Conservation (phyloP, 2,797 vertebrate species). For the Myotis daubentonii region DNA sequence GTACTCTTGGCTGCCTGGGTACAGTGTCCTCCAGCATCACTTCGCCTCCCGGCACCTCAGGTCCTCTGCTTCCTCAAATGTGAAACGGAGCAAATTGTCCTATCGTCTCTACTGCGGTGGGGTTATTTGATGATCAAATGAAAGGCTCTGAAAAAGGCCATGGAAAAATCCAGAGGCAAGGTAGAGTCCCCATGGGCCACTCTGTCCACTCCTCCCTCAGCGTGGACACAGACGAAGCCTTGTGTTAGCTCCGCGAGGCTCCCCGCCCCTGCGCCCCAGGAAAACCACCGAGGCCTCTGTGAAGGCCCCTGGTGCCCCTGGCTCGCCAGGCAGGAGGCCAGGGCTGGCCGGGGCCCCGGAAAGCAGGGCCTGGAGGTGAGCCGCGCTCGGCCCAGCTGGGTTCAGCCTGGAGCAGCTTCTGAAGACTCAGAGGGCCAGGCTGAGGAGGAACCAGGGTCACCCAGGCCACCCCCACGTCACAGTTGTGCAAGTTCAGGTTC, state of each 20-base stretch:
- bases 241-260: conserved; percentile 47
- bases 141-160: conserved; percentile 47
- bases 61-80: not conserved
- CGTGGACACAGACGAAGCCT: conserved; percentile 59
- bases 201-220: not conserved
- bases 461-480: not conserved
- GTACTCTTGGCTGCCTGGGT: not conserved
- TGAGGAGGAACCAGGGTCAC: not conserved
- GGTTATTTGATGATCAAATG: conserved; percentile 30
- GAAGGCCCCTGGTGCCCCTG: conserved; percentile 59
- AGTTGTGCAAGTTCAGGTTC: not conserved
- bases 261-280: not conserved
- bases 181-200: not conserved
- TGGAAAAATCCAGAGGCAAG: conserved; percentile 65
- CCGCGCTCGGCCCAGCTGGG: not conserved
- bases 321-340: conserved; percentile 52
- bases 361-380: conserved; percentile 52
- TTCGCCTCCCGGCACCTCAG: not conserved
- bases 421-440: not conserved
- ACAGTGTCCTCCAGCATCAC: not conserved
- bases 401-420: conserved; percentile 29
- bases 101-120: not conserved
- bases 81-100: not conserved
- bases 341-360: conserved; percentile 55
- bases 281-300: conserved; percentile 45